Conservation (phyloP, 1,140 invertebrate species). For the Drosophila melanica region DNA sequence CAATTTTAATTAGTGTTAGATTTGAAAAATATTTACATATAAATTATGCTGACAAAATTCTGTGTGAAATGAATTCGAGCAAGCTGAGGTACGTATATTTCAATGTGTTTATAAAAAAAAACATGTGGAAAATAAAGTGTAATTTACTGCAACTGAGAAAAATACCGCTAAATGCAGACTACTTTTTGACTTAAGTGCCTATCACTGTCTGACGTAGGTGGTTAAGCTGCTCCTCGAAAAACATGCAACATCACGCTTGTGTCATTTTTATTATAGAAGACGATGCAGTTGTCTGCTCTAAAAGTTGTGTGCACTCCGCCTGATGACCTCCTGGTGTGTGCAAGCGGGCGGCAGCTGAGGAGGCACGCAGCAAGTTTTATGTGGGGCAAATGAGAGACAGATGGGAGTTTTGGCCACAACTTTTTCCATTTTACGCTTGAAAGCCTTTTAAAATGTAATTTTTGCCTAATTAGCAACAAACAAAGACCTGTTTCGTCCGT, state of each 20-base stretch:
- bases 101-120: background rate
- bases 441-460: constrained; percentile 79
- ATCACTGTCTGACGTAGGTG: background rate
- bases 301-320: constrained; percentile 60
- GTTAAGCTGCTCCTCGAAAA: constrained; percentile 19
- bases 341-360: constrained; percentile 10
- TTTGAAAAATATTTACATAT: constrained; percentile 3
- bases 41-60: constrained; percentile 6
- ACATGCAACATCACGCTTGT: constrained; percentile 56
- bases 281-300: constrained; percentile 43
- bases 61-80: too few relatives aligned
- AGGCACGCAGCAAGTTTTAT: background rate
- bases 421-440: constrained; percentile 79
- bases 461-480: constrained; percentile 82
- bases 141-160: too few relatives aligned
- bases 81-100: too few relatives aligned
- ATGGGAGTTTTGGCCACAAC: constrained; percentile 50
- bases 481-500: constrained; percentile 43
- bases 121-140: background rate
- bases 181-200: background rate
- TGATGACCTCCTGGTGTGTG: constrained; percentile 54
- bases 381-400: background rate
- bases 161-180: too few relatives aligned
- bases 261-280: constrained; percentile 63
- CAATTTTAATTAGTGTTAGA: background rate